Evolutionary conservation across 1,140 invertebrate genomes (phyloP).

Genomic region (Zaprionus ornatus): DNA sequence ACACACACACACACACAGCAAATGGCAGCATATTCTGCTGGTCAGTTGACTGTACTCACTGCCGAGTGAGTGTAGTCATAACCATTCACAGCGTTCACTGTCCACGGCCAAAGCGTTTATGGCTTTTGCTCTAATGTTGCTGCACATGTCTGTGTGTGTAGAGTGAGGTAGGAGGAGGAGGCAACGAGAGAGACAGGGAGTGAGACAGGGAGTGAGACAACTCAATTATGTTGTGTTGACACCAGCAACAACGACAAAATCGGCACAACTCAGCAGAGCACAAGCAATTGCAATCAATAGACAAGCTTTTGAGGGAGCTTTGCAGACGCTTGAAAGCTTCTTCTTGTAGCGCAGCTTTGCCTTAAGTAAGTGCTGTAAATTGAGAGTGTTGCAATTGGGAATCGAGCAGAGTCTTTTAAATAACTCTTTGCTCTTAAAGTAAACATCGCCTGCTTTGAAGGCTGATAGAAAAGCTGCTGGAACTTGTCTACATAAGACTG

Average conservation of each 20-base stretch:
- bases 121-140: conserved; percentile 26
- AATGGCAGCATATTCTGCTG: conserved; percentile 33
- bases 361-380: not conserved
- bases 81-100: conserved; percentile 30
- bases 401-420: too few species aligned
- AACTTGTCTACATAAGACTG: too few species aligned
- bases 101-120: conserved; percentile 41
- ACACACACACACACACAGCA: conserved; percentile 5
- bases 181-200: not conserved
- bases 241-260: not conserved
- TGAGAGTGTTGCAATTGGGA: too few species aligned
- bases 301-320: not conserved
- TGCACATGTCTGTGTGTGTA: not conserved
- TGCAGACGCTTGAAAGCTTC: not conserved
- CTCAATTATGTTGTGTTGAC: conserved; percentile 37
- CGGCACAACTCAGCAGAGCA: not conserved
- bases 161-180: not conserved
- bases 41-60: conserved; percentile 31
- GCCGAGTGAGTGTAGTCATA: conserved; percentile 24
- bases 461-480: too few species aligned
- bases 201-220: too few species aligned
- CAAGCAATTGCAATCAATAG: not conserved
- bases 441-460: too few species aligned
- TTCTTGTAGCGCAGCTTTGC: not conserved
- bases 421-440: not conserved